phyloP scores from a whole-genome alignment of 2,797 vertebrate genomes.

The Sternarchorhynchus goeldii region DNA sequence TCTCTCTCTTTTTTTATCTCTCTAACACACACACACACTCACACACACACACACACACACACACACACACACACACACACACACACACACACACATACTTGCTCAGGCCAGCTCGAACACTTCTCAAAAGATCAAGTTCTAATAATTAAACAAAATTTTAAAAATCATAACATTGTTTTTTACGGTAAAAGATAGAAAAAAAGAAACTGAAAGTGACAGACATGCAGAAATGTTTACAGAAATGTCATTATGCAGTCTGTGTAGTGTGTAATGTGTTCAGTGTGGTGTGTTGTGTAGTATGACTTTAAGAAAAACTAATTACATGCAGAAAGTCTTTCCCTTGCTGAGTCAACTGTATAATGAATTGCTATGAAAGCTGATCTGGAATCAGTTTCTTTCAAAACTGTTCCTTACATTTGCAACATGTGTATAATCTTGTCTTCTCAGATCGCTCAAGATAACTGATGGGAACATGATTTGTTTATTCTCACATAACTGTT shows the following conservation, averaged over 20 bases:
- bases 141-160: conserved; percentile 10
- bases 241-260: neutral
- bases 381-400: neutral
- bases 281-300: too few relatives aligned
- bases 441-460: neutral
- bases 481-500: conserved; percentile 26
- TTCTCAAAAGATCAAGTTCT: conserved; percentile 7
- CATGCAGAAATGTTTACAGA: neutral
- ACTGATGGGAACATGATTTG: conserved; percentile 23
- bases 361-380: neutral
- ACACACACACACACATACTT: conserved; percentile 32
- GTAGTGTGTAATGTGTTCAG: neutral
- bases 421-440: neutral
- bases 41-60: conserved; percentile 24
- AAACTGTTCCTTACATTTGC: too few relatives aligned
- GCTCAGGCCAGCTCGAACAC: conserved; percentile 15
- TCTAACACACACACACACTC: conserved; percentile 15
- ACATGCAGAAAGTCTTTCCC: neutral
- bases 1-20: too few relatives aligned
- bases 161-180: neutral
- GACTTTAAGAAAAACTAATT: too few relatives aligned
- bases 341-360: neutral
- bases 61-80: conserved; percentile 26
- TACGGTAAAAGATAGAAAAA: too few relatives aligned
- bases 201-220: neutral